phyloP scores from a whole-genome alignment of 2,888 invertebrate genomes.

The Aleiodes leptofemur region DNA sequence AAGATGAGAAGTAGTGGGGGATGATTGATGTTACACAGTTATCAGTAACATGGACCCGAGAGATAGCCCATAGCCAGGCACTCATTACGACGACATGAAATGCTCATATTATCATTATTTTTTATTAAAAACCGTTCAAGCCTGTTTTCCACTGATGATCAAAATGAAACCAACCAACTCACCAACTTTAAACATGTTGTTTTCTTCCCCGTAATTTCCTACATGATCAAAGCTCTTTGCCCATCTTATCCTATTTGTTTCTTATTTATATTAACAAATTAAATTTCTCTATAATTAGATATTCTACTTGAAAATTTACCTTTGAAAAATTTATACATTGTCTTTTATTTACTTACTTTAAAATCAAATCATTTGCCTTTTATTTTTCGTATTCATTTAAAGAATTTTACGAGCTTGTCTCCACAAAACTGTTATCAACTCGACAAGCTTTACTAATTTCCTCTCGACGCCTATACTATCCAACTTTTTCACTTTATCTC shows the following conservation, averaged over 20 bases:
- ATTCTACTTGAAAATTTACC: constrained; percentile 47
- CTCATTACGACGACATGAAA: constrained; percentile 73
- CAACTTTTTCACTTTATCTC: constrained; percentile 57
- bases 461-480: constrained; percentile 54
- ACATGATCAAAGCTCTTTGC: neutral
- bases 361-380: constrained; percentile 32
- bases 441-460: constrained; percentile 64
- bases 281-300: constrained; percentile 68
- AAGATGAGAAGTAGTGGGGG: constrained; percentile 46
- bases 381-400: constrained; percentile 26
- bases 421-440: constrained; percentile 62
- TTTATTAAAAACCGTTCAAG: constrained; percentile 68
- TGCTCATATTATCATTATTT: constrained; percentile 74
- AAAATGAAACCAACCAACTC: constrained; percentile 13
- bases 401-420: constrained; percentile 54
- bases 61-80: constrained; percentile 59
- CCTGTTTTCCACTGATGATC: constrained; percentile 38
- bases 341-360: constrained; percentile 35
- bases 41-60: constrained; percentile 63
- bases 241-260: constrained; percentile 5
- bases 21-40: constrained; percentile 60
- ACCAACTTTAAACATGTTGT: neutral
- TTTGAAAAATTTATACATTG: neutral
- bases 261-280: constrained; percentile 68
- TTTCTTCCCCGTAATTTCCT: neutral